Conservation (phyloP, 2,888 invertebrate species). For the Rhimphoctona megacephalus region DNA sequence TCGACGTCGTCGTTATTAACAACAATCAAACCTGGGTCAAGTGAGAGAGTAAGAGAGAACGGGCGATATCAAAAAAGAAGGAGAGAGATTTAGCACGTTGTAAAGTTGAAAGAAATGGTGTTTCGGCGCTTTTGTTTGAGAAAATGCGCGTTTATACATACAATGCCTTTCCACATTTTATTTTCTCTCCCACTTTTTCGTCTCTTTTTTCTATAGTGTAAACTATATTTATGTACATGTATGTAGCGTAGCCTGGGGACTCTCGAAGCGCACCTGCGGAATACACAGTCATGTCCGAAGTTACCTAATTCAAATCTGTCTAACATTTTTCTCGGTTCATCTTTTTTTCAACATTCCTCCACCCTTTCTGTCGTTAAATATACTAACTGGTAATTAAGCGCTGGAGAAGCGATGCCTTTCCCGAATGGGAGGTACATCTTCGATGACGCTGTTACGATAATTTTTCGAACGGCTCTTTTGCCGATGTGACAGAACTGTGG, state of each 20-base stretch:
- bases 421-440: conserved; percentile 41
- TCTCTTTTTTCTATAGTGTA: conserved; percentile 38
- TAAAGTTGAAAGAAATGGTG: conserved; percentile 11
- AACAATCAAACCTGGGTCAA: conserved; percentile 47
- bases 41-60: conserved; percentile 39
- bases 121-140: conserved; percentile 10
- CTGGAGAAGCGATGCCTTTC: background rate
- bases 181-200: background rate
- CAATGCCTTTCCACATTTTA: background rate
- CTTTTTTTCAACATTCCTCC: background rate
- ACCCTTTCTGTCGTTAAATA: conserved; percentile 46
- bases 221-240: conserved; percentile 55
- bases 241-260: conserved; percentile 48
- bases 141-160: conserved; percentile 35
- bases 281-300: conserved; percentile 47
- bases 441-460: conserved; percentile 30
- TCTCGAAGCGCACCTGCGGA: conserved; percentile 24
- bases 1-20: conserved; percentile 34
- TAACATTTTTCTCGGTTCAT: conserved; percentile 28
- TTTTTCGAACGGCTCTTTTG: conserved; percentile 9
- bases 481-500: conserved; percentile 1
- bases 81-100: conserved; percentile 4
- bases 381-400: conserved; percentile 61
- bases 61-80: conserved; percentile 29
- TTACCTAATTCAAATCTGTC: conserved; percentile 63